Base-by-base conservation (phyloP, 2,113 vertebrate species). In the Sciurus niger region DNA sequence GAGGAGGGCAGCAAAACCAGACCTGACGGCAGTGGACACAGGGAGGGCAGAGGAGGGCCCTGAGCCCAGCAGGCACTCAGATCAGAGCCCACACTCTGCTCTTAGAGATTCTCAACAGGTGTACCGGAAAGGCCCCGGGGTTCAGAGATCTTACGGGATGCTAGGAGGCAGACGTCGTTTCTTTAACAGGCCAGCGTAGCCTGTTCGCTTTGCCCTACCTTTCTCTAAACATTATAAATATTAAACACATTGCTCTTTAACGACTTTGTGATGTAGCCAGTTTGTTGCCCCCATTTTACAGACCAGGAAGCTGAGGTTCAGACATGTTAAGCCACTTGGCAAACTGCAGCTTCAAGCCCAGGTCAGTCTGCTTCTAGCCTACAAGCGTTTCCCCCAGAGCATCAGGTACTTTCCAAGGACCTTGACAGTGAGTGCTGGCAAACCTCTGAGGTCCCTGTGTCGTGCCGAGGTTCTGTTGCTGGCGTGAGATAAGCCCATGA, bases 81-180 rank as follows among this genome's bases (percentile, higher is more conserved):
- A 25, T 65, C 20, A 0, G 68, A 0, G 48, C 60, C 70, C 48
- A 0, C 0, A 1, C 24, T 6, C 12, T 0, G 2, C 16, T 1
- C 9, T 22, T 6, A 13, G 1, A 7, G 70, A 13, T 74, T 63
- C 80, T 51, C 68, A n/a, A 14, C 84, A 46, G 34, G 28, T 16
- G 12, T 46, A 25, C 17, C 4, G 8, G 53, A 51, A 48, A 55
- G 43, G 65, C 72, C n/a, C 43, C 70, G 53, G 0, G 2, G 70
- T 11, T 22, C 77, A 4, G 0, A 16, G 37, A 43, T 5, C 46
- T 65, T 5, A 6, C 3, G 4, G 72, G 13, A n/a, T 24, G 1
- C 4, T 8, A 58, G 0, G 2, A 63, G 43, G 32, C 30, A 73
- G 85, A 22, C 14, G 60, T 58, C 60, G 10, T 25, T 63, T 25